These are phyloP conservation scores for Argyra leucocephala DNA, from an alignment of 2,888 invertebrate species.

Conservation along the genomic window DNA sequence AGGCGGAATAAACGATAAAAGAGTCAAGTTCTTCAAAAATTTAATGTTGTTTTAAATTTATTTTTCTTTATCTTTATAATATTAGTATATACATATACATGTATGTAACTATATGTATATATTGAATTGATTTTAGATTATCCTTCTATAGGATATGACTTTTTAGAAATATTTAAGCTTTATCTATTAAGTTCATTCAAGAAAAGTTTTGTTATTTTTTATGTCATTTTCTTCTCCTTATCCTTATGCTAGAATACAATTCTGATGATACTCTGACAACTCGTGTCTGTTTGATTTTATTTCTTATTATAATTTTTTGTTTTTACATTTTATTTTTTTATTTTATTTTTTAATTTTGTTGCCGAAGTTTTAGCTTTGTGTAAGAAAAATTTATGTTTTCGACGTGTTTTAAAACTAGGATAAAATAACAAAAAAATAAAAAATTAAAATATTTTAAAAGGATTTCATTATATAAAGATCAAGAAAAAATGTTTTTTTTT, in stretches of 20 bases:
- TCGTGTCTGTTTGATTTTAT: background rate
- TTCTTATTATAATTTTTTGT: background rate
- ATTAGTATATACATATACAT: too few relatives aligned
- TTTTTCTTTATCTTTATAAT: background rate
- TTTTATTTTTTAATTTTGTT: background rate
- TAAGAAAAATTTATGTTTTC: background rate
- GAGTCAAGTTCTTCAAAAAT: background rate
- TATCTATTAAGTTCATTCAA: background rate
- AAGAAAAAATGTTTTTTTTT: background rate
- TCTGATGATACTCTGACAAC: background rate
- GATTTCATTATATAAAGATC: background rate
- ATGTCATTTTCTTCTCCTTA: background rate
- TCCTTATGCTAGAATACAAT: background rate
- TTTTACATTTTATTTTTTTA: background rate
- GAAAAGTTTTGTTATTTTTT: background rate
- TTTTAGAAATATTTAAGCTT: background rate
- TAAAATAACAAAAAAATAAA: background rate
- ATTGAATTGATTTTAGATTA: background rate
- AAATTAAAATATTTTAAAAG: background rate
- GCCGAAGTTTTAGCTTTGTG: background rate
- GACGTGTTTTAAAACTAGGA: slow-evolving; percentile 6
- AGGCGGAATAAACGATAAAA: background rate
- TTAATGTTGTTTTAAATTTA: background rate
- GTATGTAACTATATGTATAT: background rate
- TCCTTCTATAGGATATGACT: slow-evolving; percentile 6